A percentile compares a stretch with the other conserved stretches of the same genome.
Evolutionary conservation across 2,888 invertebrate species (phyloP).

Genomic region (Tachina grossa): DNA sequence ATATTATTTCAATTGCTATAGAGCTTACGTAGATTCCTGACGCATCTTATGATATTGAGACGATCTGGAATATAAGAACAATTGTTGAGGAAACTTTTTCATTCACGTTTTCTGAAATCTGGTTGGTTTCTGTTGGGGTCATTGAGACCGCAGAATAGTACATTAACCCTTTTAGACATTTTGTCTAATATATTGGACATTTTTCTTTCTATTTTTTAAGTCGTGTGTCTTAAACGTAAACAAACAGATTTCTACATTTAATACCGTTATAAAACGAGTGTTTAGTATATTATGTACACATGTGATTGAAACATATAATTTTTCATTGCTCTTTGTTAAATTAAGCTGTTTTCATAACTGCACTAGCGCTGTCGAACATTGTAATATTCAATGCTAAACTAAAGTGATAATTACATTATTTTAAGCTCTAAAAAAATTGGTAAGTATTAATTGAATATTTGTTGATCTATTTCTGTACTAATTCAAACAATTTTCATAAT

Average conservation of each 20-base stretch:
- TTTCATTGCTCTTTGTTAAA: background rate
- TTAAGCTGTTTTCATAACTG: constrained; percentile 7
- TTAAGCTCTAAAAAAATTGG: background rate
- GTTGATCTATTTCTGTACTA: background rate
- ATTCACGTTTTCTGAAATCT: too few relatives aligned
- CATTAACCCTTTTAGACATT: too few relatives aligned
- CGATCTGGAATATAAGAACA: too few relatives aligned
- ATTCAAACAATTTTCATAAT: background rate
- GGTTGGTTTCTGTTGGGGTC: too few relatives aligned
- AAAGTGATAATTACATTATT: constrained; percentile 29
- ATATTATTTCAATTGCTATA: too few relatives aligned
- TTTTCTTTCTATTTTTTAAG: too few relatives aligned
- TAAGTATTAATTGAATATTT: background rate
- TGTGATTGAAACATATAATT: background rate
- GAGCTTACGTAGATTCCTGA: too few relatives aligned
- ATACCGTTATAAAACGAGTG: constrained; percentile 22
- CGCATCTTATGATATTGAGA: too few relatives aligned
- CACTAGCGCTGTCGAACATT: background rate
- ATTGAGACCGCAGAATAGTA: too few relatives aligned
- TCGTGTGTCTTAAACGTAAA: too few relatives aligned
- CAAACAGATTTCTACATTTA: constrained; percentile 5
- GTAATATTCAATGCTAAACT: constrained; percentile 11
- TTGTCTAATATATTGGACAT: too few relatives aligned
- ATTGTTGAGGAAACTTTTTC: too few relatives aligned
- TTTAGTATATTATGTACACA: background rate